phyloP scores from a whole-genome alignment of 2,113 vertebrate genomes.

The Diphyllodes magnificus region DNA sequence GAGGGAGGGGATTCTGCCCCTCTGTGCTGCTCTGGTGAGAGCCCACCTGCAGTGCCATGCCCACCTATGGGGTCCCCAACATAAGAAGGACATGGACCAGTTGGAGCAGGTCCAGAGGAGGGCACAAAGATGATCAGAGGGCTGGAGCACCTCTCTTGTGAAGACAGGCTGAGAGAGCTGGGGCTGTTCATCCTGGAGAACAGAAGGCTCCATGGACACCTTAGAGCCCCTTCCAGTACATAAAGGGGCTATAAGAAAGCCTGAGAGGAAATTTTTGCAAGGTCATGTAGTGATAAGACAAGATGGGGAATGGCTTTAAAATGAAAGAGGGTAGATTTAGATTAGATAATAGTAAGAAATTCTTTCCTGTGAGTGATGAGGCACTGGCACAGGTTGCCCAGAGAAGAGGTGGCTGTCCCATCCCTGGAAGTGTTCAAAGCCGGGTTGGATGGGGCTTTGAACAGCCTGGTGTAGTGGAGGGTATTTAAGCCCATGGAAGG shows the following conservation, averaged over 20 bases:
- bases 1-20: background rate
- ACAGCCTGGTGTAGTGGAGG: background rate
- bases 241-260: background rate
- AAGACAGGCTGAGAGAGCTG: background rate
- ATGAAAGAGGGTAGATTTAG: background rate
- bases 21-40: background rate
- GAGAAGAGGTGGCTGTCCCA: background rate
- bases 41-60: background rate
- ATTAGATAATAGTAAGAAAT: background rate
- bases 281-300: background rate
- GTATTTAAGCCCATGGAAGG: background rate
- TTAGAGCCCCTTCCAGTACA: background rate
- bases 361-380: background rate
- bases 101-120: background rate
- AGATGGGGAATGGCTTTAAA: background rate
- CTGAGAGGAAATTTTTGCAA: background rate
- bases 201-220: background rate
- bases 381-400: background rate
- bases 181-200: background rate
- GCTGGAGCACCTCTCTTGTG: background rate
- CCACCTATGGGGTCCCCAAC: background rate
- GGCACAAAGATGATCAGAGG: background rate
- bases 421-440: background rate
- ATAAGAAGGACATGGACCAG: background rate
- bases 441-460: background rate